Conservation (phyloP, 2,113 vertebrate species). For the Clarias batrachus region DNA sequence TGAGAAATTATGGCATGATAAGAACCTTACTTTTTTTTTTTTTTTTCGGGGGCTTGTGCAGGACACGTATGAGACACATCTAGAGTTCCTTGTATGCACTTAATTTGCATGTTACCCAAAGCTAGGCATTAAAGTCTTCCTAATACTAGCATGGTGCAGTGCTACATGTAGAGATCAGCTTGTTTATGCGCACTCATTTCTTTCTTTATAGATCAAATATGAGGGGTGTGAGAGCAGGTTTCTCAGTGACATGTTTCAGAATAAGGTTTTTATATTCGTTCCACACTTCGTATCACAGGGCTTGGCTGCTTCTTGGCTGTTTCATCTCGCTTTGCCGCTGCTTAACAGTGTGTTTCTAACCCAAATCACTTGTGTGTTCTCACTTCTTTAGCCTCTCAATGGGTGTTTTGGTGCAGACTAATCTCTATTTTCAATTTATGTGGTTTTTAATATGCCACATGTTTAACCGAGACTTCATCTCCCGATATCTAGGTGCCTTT, state of each 20-base stretch:
- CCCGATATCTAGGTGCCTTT: conserved; percentile 80
- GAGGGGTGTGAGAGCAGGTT: conserved; percentile 80
- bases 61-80: background rate
- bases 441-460: background rate
- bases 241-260: conserved; percentile 84
- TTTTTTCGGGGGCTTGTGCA: background rate
- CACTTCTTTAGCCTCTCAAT: background rate
- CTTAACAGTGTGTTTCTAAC: conserved; percentile 5
- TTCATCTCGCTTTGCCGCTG: background rate
- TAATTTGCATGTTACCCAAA: conserved; percentile 4
- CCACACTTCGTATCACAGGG: conserved; percentile 49
- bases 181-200: conserved; percentile 52
- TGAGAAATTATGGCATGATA: background rate
- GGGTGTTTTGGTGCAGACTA: background rate
- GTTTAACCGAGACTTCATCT: background rate
- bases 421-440: background rate
- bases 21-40: background rate
- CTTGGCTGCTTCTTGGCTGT: conserved; percentile 23
- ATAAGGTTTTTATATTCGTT: conserved; percentile 79
- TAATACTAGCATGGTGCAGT: conserved; percentile 30
- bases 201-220: conserved; percentile 84
- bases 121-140: background rate
- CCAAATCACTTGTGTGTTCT: background rate
- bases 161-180: conserved; percentile 9
- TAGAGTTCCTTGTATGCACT: background rate